Percentiles rank a stretch among this genome's conserved stretches.
Conservation (phyloP, 2,797 vertebrate genomes). For the Mormyrus hasselquistii region DNA sequence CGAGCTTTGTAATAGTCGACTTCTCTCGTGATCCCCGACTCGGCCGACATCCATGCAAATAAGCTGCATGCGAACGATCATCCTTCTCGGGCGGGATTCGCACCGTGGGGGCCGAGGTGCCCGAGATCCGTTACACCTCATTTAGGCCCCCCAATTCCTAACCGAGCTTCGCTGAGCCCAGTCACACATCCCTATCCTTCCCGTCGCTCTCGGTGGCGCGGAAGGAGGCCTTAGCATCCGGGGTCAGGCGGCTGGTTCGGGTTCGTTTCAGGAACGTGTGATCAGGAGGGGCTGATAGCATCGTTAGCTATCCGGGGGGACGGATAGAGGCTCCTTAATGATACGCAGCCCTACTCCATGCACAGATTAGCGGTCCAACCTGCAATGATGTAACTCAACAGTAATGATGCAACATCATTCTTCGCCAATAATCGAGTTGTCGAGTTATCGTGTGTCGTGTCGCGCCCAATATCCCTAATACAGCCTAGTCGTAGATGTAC, state of each 20-base stretch:
- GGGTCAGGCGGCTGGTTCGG: constrained; percentile 25
- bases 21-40: background rate
- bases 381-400: constrained; percentile 35
- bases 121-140: background rate
- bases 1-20: background rate
- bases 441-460: background rate
- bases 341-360: constrained; percentile 20
- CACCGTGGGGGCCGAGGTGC: background rate
- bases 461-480: background rate
- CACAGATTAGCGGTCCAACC: constrained; percentile 29
- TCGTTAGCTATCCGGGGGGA: constrained; percentile 30
- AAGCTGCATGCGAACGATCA: background rate
- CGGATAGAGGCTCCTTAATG: constrained; percentile 19
- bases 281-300: constrained; percentile 53
- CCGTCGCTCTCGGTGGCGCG: background rate
- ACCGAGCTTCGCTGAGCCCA: background rate
- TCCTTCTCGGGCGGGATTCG: background rate
- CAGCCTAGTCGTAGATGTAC: background rate
- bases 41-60: background rate
- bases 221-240: background rate
- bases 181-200: background rate
- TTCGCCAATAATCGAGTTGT: background rate
- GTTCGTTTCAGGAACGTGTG: constrained; percentile 28
- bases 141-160: background rate
- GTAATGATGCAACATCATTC: background rate